Conservation (phyloP, 2,797 vertebrate genomes). For the Rhabdophis nuchalis region DNA sequence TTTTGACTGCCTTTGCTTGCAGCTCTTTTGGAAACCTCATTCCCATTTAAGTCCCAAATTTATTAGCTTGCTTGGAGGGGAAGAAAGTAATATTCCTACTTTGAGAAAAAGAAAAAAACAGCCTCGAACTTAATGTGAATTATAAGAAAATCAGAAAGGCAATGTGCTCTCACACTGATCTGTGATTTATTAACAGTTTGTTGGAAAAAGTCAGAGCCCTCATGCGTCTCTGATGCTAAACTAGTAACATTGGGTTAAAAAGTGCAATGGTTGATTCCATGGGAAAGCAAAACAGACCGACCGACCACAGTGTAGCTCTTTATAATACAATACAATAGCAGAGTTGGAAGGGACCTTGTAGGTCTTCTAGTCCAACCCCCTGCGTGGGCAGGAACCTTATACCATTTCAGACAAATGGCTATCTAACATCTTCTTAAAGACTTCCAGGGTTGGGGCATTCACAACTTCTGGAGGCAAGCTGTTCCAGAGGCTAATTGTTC, state of each 20-base stretch:
- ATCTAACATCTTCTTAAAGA: too few relatives aligned
- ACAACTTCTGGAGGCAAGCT: too few relatives aligned
- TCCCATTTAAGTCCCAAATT: background rate
- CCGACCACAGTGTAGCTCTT: background rate
- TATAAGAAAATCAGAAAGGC: background rate
- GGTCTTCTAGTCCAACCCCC: too few relatives aligned
- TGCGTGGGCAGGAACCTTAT: too few relatives aligned
- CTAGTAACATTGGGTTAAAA: background rate
- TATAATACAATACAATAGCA: too few relatives aligned
- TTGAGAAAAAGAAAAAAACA: background rate
- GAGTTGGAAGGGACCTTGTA: too few relatives aligned
- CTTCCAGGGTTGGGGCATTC: too few relatives aligned
- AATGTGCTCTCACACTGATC: background rate
- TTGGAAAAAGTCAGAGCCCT: background rate
- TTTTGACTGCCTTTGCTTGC: background rate
- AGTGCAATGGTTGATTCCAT: background rate
- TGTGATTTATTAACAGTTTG: background rate
- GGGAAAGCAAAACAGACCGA: background rate
- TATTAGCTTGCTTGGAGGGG: background rate
- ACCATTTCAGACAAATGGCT: too few relatives aligned
- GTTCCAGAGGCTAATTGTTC: too few relatives aligned
- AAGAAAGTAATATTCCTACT: background rate
- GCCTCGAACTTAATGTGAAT: background rate
- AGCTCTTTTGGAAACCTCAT: background rate
- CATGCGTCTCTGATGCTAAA: background rate